These are phyloP conservation scores for Dendrolimus pini DNA, from an alignment of 2,888 invertebrate species.

Conservation along the genomic window DNA sequence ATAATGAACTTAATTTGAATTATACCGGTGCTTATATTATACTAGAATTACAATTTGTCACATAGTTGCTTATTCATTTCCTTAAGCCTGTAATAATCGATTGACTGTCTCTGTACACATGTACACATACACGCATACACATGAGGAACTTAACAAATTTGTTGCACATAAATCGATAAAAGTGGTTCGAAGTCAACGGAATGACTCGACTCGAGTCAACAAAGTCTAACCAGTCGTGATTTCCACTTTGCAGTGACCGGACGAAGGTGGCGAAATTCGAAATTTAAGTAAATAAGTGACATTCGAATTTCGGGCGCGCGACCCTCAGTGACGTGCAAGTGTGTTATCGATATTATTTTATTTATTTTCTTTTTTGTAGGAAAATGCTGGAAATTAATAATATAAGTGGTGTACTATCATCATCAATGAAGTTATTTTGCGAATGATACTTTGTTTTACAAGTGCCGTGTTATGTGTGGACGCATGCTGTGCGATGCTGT, in stretches of 20 bases:
- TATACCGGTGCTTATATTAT: no score
- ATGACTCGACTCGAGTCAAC: constrained; percentile 29
- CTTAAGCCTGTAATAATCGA: not conserved
- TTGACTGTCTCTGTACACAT: constrained; percentile 12
- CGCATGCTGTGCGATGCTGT: constrained; percentile 60
- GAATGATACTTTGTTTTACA: constrained; percentile 71
- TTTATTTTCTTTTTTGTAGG: constrained; percentile 73
- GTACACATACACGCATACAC: constrained; percentile 31
- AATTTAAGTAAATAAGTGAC: constrained; percentile 48
- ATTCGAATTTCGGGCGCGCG: constrained; percentile 30
- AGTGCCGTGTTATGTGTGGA: constrained; percentile 68
- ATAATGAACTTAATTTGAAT: no score
- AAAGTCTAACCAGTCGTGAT: constrained; percentile 68
- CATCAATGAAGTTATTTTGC: constrained; percentile 74
- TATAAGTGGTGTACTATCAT: constrained; percentile 73
- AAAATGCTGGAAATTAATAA: constrained; percentile 75
- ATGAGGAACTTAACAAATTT: constrained; percentile 44
- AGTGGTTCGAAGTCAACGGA: constrained; percentile 42
- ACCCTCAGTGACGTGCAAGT: constrained; percentile 60
- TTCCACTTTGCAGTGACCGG: constrained; percentile 74
- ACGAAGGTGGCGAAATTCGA: constrained; percentile 69
- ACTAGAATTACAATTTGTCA: no score
- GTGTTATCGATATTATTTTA: constrained; percentile 48
- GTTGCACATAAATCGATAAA: constrained; percentile 45
- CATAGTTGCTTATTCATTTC: not conserved